A percentile compares a stretch with the other conserved stretches of the same genome.
These are phyloP conservation scores for Ecdyonurus torrentis DNA, from an alignment of 2,888 invertebrate genomes.

Conservation along the genomic window DNA sequence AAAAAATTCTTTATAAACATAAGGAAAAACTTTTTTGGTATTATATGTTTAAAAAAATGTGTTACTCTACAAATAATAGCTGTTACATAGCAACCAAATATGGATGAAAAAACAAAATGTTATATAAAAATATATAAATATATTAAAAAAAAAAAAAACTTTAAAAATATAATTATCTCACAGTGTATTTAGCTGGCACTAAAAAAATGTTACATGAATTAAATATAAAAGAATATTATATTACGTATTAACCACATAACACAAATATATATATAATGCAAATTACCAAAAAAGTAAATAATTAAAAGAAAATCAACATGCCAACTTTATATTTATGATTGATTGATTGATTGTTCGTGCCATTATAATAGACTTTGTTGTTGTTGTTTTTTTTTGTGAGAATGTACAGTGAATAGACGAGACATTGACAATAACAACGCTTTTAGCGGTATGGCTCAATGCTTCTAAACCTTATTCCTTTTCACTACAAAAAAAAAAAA, in stretches of 20 bases:
- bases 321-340: background rate
- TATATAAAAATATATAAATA: background rate
- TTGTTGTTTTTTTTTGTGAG: background rate
- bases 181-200: background rate
- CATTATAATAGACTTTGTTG: background rate
- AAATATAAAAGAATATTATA: background rate
- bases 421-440: background rate
- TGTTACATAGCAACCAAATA: background rate
- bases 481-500: background rate
- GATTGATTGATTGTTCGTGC: background rate
- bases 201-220: background rate
- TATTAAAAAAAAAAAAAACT: background rate
- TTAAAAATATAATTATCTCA: background rate
- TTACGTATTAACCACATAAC: background rate
- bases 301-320: background rate
- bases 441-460: background rate
- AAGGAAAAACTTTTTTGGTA: background rate
- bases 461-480: background rate
- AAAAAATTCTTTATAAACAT: background rate
- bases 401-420: background rate
- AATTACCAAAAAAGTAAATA: background rate
- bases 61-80: background rate
- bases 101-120: background rate
- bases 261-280: background rate
- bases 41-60: slow-evolving; percentile 3